Percentiles rank a stretch among this genome's conserved stretches.
These are phyloP conservation scores for Oscheius sp. DNA, from an alignment of 2,888 invertebrate genomes.

Conservation along the genomic window DNA sequence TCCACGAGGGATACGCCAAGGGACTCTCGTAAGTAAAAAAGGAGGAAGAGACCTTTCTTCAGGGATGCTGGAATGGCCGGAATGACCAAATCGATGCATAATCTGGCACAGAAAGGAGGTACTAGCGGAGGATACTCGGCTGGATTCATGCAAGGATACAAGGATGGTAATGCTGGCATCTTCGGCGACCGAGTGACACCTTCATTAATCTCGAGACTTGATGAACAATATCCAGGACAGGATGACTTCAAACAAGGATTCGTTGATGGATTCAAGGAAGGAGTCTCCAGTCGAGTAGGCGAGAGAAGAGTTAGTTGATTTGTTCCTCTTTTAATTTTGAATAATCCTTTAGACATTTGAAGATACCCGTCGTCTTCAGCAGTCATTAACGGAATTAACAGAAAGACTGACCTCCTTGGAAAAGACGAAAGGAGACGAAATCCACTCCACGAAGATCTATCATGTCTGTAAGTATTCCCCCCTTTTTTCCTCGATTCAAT, in stretches of 20 bases:
- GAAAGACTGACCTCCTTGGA: conserved; percentile 68
- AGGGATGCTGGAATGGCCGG: conserved; percentile 69
- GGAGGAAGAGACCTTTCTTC: neutral
- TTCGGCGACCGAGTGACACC: conserved; percentile 70
- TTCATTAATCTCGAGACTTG: conserved; percentile 67
- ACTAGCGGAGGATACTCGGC: conserved; percentile 66
- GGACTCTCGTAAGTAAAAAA: conserved; percentile 46
- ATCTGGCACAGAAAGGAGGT: conserved; percentile 62
- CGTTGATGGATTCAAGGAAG: conserved; percentile 71
- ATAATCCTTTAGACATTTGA: conserved; percentile 50
- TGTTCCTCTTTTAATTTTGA: neutral
- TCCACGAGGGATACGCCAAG: conserved; percentile 69
- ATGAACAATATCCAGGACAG: conserved; percentile 70
- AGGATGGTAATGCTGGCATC: conserved; percentile 69
- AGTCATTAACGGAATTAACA: conserved; percentile 68
- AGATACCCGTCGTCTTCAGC: conserved; percentile 65
- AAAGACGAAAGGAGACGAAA: conserved; percentile 68
- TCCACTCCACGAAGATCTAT: conserved; percentile 71
- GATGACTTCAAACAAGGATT: conserved; percentile 71
- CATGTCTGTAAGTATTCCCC: conserved; percentile 67
- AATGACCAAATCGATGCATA: conserved; percentile 70
- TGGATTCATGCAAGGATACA: conserved; percentile 70
- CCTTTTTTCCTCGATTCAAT: neutral
- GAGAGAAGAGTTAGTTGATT: conserved; percentile 35
- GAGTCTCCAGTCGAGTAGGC: conserved; percentile 54